Conservation (phyloP, 1,140 invertebrate genomes). For the Lerema accius region DNA sequence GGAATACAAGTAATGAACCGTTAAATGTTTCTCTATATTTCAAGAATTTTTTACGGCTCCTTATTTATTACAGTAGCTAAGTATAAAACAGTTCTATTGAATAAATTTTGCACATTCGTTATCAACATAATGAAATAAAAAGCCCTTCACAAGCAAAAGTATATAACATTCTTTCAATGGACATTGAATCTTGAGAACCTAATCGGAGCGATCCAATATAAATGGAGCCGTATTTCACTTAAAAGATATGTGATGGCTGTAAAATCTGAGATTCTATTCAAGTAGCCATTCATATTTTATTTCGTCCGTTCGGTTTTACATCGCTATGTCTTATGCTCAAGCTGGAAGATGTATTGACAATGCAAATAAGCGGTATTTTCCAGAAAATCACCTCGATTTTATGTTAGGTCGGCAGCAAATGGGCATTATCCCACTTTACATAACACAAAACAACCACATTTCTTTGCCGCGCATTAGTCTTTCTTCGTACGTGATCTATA, state of each 20-base stretch:
- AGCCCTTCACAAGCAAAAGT: conserved; percentile 3
- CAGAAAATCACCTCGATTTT: conserved; percentile 65
- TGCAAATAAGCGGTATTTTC: conserved; percentile 74
- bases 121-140: conserved; percentile 25
- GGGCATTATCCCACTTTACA: conserved; percentile 59
- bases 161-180: conserved; percentile 30
- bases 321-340: conserved; percentile 59
- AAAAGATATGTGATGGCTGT: conserved; percentile 58
- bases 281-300: conserved; percentile 66
- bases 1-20: too few relatives aligned
- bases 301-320: conserved; percentile 66
- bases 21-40: too few relatives aligned
- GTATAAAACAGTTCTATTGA: too few relatives aligned
- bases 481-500: conserved; percentile 52
- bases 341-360: conserved; percentile 62
- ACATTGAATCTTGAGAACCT: conserved; percentile 43
- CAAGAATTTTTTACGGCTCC: too few relatives aligned
- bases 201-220: conserved; percentile 55
- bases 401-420: conserved; percentile 52
- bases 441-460: conserved; percentile 61
- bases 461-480: conserved; percentile 58
- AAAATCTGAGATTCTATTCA: conserved; percentile 61
- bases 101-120: neutral
- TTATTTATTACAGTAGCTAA: too few relatives aligned
- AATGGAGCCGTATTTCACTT: conserved; percentile 59